A percentile compares a stretch with the other conserved stretches of the same genome.
These are phyloP conservation scores for Bos javanicus DNA, from an alignment of 2,113 vertebrate genomes.

Conservation along the genomic window DNA sequence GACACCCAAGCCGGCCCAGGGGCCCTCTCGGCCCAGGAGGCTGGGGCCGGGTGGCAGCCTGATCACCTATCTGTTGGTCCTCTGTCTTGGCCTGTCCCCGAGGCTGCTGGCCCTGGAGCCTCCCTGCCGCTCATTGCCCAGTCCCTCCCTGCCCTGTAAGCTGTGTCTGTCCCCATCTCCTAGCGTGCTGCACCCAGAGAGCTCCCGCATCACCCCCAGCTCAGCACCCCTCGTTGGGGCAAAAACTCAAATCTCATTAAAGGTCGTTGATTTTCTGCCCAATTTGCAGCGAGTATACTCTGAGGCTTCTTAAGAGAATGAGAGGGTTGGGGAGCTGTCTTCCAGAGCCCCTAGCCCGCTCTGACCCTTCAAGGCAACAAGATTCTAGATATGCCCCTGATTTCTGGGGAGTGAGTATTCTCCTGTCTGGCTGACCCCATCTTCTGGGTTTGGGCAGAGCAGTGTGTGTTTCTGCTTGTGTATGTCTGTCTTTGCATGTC, in stretches of 20 bases:
- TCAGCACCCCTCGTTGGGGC: conserved; percentile 1
- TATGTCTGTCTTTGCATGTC: neutral
- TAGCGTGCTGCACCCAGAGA: neutral
- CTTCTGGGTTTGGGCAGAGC: neutral
- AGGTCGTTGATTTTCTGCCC: conserved; percentile 75
- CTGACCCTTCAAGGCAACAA: neutral
- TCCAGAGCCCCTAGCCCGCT: fast-evolving
- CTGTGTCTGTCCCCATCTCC: conserved; percentile 48
- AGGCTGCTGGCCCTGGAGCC: conserved; percentile 82
- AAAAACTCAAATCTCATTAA: conserved; percentile 79
- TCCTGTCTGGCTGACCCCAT: neutral
- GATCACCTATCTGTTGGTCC: neutral
- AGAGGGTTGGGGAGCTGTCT: neutral
- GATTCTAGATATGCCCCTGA: neutral
- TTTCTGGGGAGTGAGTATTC: neutral
- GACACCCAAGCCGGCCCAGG: neutral
- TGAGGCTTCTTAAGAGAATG: conserved; percentile 23
- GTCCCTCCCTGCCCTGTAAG: conserved; percentile 58
- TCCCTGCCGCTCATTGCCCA: conserved; percentile 78
- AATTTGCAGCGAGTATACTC: conserved; percentile 73
- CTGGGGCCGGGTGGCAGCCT: neutral
- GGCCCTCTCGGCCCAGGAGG: neutral
- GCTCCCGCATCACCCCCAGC: conserved; percentile 55
- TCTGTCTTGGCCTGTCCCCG: conserved; percentile 50
- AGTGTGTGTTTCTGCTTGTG: neutral